phyloP scores from a whole-genome alignment of 1,140 invertebrate genomes.

The Listronotus oregonensis region DNA sequence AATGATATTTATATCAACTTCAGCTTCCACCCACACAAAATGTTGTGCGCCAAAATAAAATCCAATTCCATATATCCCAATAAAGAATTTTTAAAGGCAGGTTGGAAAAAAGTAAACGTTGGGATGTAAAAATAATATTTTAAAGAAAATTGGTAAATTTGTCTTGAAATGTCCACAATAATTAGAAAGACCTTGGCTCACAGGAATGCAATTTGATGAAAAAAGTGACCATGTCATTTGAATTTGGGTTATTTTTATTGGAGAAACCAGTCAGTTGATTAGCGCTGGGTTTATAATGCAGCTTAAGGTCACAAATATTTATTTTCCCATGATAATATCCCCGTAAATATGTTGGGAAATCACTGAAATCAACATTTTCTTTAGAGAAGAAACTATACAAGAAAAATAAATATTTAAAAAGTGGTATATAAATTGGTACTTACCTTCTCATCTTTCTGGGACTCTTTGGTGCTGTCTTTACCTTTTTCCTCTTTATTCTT shows the following conservation, averaged over 20 bases:
- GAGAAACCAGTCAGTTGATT: too few relatives aligned
- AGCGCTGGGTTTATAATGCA: too few relatives aligned
- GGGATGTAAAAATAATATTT: background rate
- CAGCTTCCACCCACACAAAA: background rate
- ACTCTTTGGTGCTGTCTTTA: conserved; percentile 33
- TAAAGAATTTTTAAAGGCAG: conserved; percentile 4
- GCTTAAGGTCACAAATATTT: too few relatives aligned
- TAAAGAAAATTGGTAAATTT: background rate
- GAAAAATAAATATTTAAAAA: conserved; percentile 14
- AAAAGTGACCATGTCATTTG: background rate
- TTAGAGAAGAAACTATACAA: background rate
- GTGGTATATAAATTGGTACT: conserved; percentile 13
- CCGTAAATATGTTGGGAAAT: conserved; percentile 3
- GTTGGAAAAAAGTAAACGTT: background rate
- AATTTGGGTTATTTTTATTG: background rate
- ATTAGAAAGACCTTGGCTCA: conserved; percentile 10
- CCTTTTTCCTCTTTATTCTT: conserved; percentile 49
- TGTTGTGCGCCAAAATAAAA: conserved; percentile 5
- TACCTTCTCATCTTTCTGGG: conserved; percentile 45
- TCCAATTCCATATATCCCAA: background rate
- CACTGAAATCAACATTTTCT: background rate
- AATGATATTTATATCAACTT: conserved; percentile 4
- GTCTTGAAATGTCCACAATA: background rate
- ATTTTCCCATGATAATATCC: too few relatives aligned
- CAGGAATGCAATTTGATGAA: background rate